phyloP scores from a whole-genome alignment of 2,888 invertebrate species.

The Perizoma affinitatum region DNA sequence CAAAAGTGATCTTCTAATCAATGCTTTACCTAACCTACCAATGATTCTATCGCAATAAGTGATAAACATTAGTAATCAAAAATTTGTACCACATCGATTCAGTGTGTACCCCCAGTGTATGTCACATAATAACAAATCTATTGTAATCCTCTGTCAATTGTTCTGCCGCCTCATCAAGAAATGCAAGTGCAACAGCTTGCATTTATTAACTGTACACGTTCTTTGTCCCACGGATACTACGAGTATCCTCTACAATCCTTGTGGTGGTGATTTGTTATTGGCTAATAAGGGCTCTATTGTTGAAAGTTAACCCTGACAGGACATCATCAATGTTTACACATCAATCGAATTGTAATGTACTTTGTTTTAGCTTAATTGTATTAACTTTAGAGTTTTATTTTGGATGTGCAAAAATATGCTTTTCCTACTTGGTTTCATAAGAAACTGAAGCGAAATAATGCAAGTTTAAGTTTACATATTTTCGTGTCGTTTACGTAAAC shows the following conservation, averaged over 20 bases:
- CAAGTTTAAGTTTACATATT: not conserved
- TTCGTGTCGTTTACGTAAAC: constrained; percentile 7
- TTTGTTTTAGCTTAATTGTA: no score
- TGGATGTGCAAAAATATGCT: not conserved
- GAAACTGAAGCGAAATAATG: not conserved
- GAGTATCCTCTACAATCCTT: not conserved
- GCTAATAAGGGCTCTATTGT: not conserved
- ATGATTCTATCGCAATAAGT: no score
- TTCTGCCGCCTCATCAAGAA: constrained; percentile 2
- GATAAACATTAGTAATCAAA: no score
- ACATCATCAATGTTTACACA: not conserved
- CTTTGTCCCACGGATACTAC: constrained; percentile 1
- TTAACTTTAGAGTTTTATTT: not conserved
- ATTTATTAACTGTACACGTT: constrained; percentile 8
- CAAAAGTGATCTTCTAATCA: no score
- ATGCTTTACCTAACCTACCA: no score
- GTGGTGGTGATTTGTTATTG: not conserved
- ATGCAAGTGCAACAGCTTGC: constrained; percentile 9
- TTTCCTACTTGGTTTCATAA: not conserved
- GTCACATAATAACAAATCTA: no score
- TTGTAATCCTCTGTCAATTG: no score
- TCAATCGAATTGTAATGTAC: no score
- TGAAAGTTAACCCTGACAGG: constrained; percentile 8
- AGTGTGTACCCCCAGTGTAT: no score
- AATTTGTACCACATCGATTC: no score